phyloP scores from a whole-genome alignment of 2,797 vertebrate genomes.

The Anas bahamensis region DNA sequence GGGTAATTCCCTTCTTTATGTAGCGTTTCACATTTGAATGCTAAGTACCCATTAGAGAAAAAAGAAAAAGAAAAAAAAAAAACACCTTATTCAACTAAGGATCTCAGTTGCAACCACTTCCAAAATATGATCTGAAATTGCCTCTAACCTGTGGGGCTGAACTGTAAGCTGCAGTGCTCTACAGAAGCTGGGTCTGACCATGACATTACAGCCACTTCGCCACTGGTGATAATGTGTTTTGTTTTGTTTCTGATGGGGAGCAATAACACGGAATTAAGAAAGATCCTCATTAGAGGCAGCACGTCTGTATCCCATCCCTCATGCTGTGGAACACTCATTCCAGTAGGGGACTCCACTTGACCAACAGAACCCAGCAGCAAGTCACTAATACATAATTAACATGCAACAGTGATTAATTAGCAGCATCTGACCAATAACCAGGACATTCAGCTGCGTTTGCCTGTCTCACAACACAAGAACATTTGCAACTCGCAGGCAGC shows the following conservation, averaged over 20 bases:
- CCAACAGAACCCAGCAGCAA: conserved; percentile 18
- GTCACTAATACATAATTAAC: background rate
- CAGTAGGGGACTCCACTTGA: conserved; percentile 52
- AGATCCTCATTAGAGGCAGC: background rate
- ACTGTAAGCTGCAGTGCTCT: background rate
- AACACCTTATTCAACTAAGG: background rate
- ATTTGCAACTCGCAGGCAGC: background rate
- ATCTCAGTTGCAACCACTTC: background rate
- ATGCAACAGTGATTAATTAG: conserved; percentile 3
- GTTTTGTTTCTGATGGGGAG: too few relatives aligned
- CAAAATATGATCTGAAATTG: background rate
- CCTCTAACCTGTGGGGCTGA: background rate
- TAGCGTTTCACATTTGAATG: conserved; percentile 22
- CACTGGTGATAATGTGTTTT: background rate
- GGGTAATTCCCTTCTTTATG: conserved; percentile 46
- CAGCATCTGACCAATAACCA: background rate
- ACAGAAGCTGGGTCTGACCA: background rate
- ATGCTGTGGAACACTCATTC: background rate
- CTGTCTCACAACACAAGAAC: background rate
- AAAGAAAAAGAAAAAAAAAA: too few relatives aligned
- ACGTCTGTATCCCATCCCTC: background rate
- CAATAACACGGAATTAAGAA: background rate
- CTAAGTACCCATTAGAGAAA: background rate
- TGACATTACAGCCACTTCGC: background rate
- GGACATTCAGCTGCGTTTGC: background rate